Evolutionary conservation across 2,888 invertebrate genomes (phyloP).

Genomic region (Hyposoter didymator): DNA sequence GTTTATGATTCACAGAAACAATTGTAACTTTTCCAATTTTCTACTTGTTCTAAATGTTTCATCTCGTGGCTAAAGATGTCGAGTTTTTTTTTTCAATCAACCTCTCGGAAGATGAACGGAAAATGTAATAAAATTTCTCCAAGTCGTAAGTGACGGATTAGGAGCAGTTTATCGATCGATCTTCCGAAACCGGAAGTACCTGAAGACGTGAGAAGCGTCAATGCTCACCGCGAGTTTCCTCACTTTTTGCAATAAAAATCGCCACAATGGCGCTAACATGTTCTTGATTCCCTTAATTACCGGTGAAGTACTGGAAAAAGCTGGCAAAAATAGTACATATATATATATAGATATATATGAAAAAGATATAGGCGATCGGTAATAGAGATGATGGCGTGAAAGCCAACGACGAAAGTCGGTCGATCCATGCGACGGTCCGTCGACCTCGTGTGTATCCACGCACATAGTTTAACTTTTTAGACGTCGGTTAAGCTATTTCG

Average conservation of each 20-base stretch:
- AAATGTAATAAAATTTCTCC: neutral
- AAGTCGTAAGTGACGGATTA: neutral
- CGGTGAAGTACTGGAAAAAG: neutral
- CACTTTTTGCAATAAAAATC: slow-evolving; percentile 15
- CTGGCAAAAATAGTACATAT: slow-evolving; percentile 1
- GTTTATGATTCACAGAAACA: neutral
- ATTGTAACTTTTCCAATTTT: neutral
- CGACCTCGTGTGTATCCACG: slow-evolving; percentile 61
- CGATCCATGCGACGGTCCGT: slow-evolving; percentile 69
- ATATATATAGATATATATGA: neutral
- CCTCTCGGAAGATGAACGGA: neutral
- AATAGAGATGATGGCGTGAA: slow-evolving; percentile 72
- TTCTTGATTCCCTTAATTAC: slow-evolving; percentile 26
- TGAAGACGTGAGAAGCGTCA: neutral
- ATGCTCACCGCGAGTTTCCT: slow-evolving; percentile 34
- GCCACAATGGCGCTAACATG: neutral
- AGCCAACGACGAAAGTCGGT: slow-evolving; percentile 80
- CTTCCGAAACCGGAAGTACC: slow-evolving; percentile 14
- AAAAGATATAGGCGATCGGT: slow-evolving; percentile 43
- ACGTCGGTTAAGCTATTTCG: slow-evolving; percentile 52
- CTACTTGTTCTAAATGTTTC: neutral
- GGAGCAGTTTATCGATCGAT: neutral
- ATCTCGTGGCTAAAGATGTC: neutral
- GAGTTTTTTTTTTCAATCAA: neutral
- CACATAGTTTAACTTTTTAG: slow-evolving; percentile 30